These are phyloP conservation scores for Emydura subglobosa DNA, from an alignment of 2,113 vertebrate species.

Conservation along the genomic window DNA sequence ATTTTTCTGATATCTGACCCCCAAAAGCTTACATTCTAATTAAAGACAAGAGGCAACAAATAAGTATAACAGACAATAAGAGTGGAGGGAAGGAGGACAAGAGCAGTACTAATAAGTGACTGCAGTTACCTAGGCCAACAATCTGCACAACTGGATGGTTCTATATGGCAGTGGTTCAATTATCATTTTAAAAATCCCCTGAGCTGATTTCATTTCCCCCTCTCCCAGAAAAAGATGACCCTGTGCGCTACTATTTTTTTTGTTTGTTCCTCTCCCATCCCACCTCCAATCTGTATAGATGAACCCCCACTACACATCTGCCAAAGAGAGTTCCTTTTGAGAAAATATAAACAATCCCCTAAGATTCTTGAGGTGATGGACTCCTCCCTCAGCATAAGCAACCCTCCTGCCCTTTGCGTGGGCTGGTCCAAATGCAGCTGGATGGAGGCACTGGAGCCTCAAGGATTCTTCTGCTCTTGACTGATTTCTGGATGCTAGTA, in stretches of 20 bases:
- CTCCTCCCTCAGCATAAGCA: neutral
- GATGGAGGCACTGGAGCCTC: neutral
- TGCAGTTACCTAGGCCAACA: neutral
- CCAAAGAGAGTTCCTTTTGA: neutral
- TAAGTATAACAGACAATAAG: neutral
- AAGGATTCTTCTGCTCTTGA: neutral
- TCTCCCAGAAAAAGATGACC: neutral
- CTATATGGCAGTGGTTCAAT: neutral
- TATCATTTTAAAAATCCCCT: neutral
- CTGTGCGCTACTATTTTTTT: neutral
- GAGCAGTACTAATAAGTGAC: neutral
- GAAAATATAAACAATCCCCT: neutral
- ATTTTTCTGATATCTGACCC: neutral
- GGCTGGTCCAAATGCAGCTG: no score
- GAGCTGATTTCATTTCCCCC: neutral
- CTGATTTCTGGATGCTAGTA: neutral
- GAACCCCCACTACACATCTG: neutral
- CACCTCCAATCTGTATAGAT: neutral
- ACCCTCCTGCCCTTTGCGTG: neutral
- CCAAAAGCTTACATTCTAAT: neutral
- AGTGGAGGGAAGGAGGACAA: neutral
- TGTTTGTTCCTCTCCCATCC: neutral
- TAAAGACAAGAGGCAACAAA: neutral
- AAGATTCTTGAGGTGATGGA: neutral
- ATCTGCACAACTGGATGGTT: neutral